Base-by-base conservation (phyloP, 2,888 invertebrate genomes). In the Spialia ferax region DNA sequence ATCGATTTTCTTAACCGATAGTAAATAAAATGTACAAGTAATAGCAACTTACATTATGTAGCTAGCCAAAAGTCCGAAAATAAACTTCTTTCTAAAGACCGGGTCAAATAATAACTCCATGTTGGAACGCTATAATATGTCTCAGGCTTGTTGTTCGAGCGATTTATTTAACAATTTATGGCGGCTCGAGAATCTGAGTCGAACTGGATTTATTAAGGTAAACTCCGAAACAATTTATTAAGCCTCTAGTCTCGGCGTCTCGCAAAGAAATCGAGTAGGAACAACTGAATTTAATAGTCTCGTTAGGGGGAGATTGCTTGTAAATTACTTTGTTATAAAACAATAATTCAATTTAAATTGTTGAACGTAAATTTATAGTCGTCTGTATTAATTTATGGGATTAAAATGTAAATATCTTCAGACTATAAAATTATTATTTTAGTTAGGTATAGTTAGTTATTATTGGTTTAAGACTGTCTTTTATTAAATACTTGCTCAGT, bases 81-180 rank as follows among this genome's bases (percentile, higher is more conserved):
- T 54, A 66, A 66, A 61, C 20, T 48, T 48, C 18, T 48, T 48
- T 45, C 26, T 54, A 50, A 60, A 61, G 61, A 45, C 42, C 52
- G 29, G 54, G 32, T 61, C 61, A 61, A 67, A 67, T 61, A 67
- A 67, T 67, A 61, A 67, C 61, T 67, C 48, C 67, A 54, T 57
- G 50, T 62, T 55, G 62, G 35, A 50, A 57, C 62, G 54, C 55
- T 29, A 62, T 56, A 62, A 48, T 62, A 68, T 68, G 62, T 68
- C 48, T 61, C 35, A 29, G 62, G 68, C 64, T 69, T 71, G 70
- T 74, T 74, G 84, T 87, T 82, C 85, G 79, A 82, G 77, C 89
- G 86, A 89, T 91, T 91, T 90, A 89, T 89, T 88, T 83, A 85
- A 85, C 87, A 89, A 91, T 91, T 91, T 91, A 91, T 87, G 78